phyloP scores from a whole-genome alignment of 2,888 invertebrate genomes.

The Caenorhabditis auriculariae region DNA sequence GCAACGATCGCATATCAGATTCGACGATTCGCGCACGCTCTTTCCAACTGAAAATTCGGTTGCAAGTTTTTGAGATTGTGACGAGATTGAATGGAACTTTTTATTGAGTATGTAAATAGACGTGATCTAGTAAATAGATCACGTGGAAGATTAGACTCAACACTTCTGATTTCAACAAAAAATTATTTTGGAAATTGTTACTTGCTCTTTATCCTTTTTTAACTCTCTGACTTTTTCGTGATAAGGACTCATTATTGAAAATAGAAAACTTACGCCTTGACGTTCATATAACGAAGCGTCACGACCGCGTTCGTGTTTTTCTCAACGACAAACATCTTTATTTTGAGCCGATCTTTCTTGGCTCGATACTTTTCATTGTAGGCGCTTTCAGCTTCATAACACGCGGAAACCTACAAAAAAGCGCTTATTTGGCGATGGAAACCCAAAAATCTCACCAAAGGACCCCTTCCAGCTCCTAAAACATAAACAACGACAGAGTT shows the following conservation, averaged over 20 bases:
- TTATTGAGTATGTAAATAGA: too few relatives aligned
- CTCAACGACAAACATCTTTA: conserved; percentile 83
- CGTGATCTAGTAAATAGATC: too few relatives aligned
- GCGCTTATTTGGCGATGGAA: background rate
- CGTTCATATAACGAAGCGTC: conserved; percentile 52
- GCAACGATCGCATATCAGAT: conserved; percentile 67
- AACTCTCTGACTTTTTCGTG: background rate
- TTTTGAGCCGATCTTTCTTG: conserved; percentile 17
- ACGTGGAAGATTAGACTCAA: too few relatives aligned
- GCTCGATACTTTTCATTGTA: conserved; percentile 26
- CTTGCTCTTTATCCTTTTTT: conserved; percentile 2
- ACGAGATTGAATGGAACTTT: too few relatives aligned
- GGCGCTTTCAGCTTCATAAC: conserved; percentile 68
- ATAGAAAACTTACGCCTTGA: conserved; percentile 18
- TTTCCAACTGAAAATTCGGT: conserved; percentile 46
- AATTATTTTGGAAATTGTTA: background rate
- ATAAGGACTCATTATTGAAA: background rate
- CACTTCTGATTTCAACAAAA: too few relatives aligned
- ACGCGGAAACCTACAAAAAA: conserved; percentile 67
- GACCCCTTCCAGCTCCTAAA: conserved; percentile 91
- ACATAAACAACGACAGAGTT: conserved; percentile 75
- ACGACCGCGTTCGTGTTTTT: conserved; percentile 92
- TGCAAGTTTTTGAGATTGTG: too few relatives aligned
- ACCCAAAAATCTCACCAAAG: conserved; percentile 77
- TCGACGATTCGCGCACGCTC: conserved; percentile 65